Evolutionary conservation across 2,888 invertebrate genomes (phyloP).

Genomic region (Hipparchia sbordonii): DNA sequence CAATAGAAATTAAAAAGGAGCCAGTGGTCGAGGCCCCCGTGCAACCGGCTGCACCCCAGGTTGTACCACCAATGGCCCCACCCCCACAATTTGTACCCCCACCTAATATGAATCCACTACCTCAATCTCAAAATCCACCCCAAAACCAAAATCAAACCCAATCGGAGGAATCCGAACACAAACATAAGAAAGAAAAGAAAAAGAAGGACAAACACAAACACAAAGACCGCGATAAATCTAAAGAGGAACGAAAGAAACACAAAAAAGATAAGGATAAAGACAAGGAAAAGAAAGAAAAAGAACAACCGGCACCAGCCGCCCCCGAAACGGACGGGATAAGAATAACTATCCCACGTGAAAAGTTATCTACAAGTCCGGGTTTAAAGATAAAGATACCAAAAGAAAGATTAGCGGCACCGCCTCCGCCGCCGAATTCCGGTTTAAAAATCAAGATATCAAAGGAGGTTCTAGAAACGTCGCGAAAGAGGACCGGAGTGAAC

Average conservation of each 20-base stretch:
- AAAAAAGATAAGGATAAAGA: constrained; percentile 86
- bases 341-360: constrained; percentile 76
- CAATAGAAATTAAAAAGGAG: constrained; percentile 60
- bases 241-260: constrained; percentile 88
- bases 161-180: constrained; percentile 62
- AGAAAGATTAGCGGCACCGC: constrained; percentile 85
- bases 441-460: constrained; percentile 92
- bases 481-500: constrained; percentile 52
- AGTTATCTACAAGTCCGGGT: constrained; percentile 74
- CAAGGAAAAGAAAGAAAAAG: constrained; percentile 62
- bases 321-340: constrained; percentile 58
- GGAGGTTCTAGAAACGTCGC: constrained; percentile 84
- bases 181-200: constrained; percentile 86
- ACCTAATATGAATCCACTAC: constrained; percentile 42
- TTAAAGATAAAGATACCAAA: constrained; percentile 93
- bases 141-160: constrained; percentile 39
- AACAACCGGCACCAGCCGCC: constrained; percentile 37
- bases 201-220: constrained; percentile 92
- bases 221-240: constrained; percentile 89
- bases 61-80: constrained; percentile 31
- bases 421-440: constrained; percentile 72
- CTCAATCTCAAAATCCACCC: constrained; percentile 40
- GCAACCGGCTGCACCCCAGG: background rate
- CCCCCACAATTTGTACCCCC: constrained; percentile 39
- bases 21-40: constrained; percentile 53